A percentile compares a stretch with the other conserved stretches of the same genome.
Evolutionary conservation across 2,888 invertebrate species (phyloP).

Genomic region (Hyposoter dolosus): DNA sequence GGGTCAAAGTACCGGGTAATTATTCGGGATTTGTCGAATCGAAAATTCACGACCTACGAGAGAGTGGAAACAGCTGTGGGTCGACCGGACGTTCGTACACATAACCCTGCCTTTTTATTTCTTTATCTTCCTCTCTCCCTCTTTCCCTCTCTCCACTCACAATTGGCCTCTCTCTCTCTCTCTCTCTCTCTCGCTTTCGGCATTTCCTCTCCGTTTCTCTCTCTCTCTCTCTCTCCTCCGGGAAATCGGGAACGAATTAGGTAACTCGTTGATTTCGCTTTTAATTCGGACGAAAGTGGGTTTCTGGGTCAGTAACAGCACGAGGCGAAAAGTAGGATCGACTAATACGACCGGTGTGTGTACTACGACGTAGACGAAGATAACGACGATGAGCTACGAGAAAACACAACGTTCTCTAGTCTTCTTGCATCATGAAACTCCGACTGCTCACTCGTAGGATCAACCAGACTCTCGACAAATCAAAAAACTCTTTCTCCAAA

Average conservation of each 20-base stretch:
- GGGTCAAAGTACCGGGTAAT: slow-evolving; percentile 1
- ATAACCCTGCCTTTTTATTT: slow-evolving; percentile 23
- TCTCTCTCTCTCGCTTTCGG: slow-evolving; percentile 9
- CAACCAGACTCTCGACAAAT: neutral
- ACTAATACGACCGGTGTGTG: slow-evolving; percentile 51
- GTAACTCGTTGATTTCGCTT: slow-evolving; percentile 80
- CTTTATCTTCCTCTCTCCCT: neutral
- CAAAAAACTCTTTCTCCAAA: neutral
- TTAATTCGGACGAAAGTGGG: slow-evolving; percentile 81
- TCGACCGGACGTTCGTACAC: slow-evolving; percentile 53
- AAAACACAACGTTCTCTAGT: slow-evolving; percentile 10
- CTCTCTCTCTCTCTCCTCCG: slow-evolving; percentile 64
- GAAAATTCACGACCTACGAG: slow-evolving; percentile 44
- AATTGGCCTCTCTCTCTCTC: neutral
- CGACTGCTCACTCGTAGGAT: slow-evolving; percentile 4
- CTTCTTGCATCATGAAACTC: slow-evolving; percentile 18
- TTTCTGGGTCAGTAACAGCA: slow-evolving; percentile 77
- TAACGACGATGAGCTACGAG: slow-evolving; percentile 49
- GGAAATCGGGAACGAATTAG: slow-evolving; percentile 72
- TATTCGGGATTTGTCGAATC: slow-evolving; percentile 33
- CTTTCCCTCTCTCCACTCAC: neutral
- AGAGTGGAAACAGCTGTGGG: slow-evolving; percentile 50
- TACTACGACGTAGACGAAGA: slow-evolving; percentile 48
- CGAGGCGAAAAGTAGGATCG: slow-evolving; percentile 75
- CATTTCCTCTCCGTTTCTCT: slow-evolving; percentile 48